Conservation (phyloP, 2,797 vertebrate genomes). For the Ctenopoma multispine region DNA sequence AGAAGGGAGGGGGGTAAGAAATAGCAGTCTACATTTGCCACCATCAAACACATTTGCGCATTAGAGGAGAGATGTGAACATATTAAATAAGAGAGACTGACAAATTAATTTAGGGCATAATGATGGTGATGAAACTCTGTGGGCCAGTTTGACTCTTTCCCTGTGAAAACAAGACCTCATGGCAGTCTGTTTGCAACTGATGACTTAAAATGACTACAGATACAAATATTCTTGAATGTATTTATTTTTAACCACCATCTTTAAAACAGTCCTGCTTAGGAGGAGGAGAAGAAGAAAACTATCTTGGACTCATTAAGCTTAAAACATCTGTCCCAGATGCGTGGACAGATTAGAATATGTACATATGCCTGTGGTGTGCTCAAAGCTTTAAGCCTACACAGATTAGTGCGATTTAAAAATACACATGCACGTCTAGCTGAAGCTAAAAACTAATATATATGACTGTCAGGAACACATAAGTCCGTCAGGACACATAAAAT, state of each 20-base stretch:
- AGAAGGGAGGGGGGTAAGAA: constrained; percentile 1
- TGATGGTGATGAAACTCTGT: constrained; percentile 48
- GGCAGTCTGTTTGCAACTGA: constrained; percentile 15
- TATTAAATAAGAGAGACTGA: constrained; percentile 27
- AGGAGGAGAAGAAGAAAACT: constrained; percentile 22
- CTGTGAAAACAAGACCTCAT: constrained; percentile 18
- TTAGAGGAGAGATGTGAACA: constrained; percentile 25
- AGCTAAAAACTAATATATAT: constrained; percentile 6
- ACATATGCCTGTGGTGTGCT: constrained; percentile 49
- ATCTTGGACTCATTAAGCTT: constrained; percentile 53
- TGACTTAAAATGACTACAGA: constrained; percentile 1
- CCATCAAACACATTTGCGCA: constrained; percentile 43
- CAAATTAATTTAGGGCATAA: constrained; percentile 28
- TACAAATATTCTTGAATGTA: background rate
- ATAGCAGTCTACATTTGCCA: constrained; percentile 8
- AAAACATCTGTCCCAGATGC: constrained; percentile 78
- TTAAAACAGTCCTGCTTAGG: background rate
- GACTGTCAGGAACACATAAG: background rate
- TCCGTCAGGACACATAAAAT: background rate
- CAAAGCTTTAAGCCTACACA: constrained; percentile 49
- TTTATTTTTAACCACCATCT: constrained; percentile 6
- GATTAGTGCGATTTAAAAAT: constrained; percentile 49
- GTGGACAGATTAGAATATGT: constrained; percentile 35
- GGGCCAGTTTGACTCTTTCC: constrained; percentile 31
- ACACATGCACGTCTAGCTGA: constrained; percentile 22